A percentile compares a stretch with the other conserved stretches of the same genome.
Evolutionary conservation across 2,113 vertebrate species (phyloP).

Genomic region (Atractosteus spatula): DNA sequence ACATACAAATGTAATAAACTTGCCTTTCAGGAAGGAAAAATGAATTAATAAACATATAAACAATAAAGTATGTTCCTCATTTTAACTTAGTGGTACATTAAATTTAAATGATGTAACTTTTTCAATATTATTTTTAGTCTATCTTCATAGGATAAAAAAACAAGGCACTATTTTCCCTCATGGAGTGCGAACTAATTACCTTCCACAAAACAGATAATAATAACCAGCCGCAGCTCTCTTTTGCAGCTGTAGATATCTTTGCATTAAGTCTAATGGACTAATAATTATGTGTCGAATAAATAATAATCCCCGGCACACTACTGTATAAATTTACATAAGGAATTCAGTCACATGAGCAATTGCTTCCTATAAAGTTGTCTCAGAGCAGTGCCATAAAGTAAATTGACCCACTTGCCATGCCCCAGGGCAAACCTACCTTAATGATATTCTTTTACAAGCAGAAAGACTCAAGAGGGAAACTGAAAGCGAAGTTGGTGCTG

Average conservation of each 20-base stretch:
- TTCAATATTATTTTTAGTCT: neutral
- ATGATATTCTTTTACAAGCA: constrained; percentile 7
- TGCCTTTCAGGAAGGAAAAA: no score
- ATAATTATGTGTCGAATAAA: neutral
- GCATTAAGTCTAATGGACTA: neutral
- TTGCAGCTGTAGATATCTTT: neutral
- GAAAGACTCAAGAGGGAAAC: neutral
- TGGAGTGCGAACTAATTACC: neutral
- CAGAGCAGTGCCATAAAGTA: neutral
- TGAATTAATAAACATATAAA: no score
- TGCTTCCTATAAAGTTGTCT: constrained; percentile 1
- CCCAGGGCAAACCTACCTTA: neutral
- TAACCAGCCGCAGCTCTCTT: neutral
- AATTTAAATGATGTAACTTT: no score
- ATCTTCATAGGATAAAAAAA: neutral
- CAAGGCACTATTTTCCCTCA: neutral
- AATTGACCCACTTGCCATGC: constrained; percentile 7
- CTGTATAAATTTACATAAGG: constrained; percentile 4
- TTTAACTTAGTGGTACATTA: no score
- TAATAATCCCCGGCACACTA: neutral
- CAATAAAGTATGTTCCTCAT: no score
- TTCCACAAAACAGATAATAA: neutral
- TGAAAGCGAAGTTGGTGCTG: neutral
- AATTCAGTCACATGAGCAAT: neutral
- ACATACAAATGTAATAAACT: no score